Conservation (phyloP, 2,797 vertebrate genomes). For the Podarcis lilfordi region DNA sequence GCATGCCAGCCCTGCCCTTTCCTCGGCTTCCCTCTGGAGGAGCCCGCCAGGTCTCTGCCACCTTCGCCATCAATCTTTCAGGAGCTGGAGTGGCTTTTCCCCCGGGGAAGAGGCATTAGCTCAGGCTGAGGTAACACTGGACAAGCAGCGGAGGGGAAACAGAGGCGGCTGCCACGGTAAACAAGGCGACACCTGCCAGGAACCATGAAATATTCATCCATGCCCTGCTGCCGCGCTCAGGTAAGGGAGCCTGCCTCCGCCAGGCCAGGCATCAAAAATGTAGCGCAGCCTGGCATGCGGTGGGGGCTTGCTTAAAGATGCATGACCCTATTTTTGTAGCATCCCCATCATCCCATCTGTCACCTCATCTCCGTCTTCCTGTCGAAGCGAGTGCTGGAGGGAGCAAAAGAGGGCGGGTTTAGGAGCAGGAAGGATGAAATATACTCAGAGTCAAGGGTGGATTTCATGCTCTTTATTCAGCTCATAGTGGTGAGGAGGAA, state of each 20-base stretch:
- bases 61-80: constrained; percentile 39
- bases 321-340: constrained; percentile 19
- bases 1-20: too few species aligned
- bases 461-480: too few species aligned
- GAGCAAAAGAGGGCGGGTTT: too few species aligned
- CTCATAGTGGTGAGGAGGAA: too few species aligned
- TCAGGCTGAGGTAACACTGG: constrained; percentile 1
- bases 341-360: not conserved
- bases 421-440: too few species aligned
- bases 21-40: not conserved
- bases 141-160: not conserved
- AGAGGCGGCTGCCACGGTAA: not conserved
- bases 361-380: not conserved
- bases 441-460: too few species aligned
- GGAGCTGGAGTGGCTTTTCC: accelerated
- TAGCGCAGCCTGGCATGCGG: accelerated
- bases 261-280: not conserved
- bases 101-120: constrained; percentile 2
- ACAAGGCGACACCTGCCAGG: constrained; percentile 36
- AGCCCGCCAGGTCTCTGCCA: not conserved
- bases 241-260: not conserved
- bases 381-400: not conserved
- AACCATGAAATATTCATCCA: constrained; percentile 64
- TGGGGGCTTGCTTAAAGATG: constrained; percentile 50
- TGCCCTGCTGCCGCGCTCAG: not conserved